Evolutionary conservation across 2,888 invertebrate genomes (phyloP).

Genomic region (Adineta ricciae): DNA sequence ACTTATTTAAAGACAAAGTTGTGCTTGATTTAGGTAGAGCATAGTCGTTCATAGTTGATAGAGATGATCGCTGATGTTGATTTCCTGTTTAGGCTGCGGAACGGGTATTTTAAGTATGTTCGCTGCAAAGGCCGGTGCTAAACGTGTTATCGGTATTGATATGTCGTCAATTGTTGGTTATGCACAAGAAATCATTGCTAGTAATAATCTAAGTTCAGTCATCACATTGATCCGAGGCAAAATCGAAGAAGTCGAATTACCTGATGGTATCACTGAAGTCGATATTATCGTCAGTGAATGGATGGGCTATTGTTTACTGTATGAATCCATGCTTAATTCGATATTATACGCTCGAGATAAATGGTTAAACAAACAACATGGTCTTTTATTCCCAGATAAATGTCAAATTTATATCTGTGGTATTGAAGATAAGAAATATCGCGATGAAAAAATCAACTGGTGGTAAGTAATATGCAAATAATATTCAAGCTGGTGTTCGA

Average conservation of each 20-base stretch:
- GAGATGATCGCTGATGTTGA: no score
- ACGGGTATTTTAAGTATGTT: constrained; percentile 84
- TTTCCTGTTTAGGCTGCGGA: not conserved
- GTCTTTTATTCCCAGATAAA: constrained; percentile 79
- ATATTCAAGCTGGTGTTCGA: not conserved
- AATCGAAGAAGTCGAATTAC: constrained; percentile 82
- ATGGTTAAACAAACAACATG: constrained; percentile 69
- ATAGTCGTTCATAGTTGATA: not conserved
- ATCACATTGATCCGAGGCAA: constrained; percentile 56
- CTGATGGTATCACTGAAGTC: constrained; percentile 74
- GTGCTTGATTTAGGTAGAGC: constrained; percentile 79
- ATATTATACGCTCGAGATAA: constrained; percentile 95
- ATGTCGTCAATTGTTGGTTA: constrained; percentile 97
- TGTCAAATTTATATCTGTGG: constrained; percentile 83
- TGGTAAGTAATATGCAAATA: not conserved
- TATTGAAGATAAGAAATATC: constrained; percentile 84
- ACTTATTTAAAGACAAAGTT: constrained; percentile 79
- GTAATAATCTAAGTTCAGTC: constrained; percentile 52
- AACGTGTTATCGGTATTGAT: constrained; percentile 87
- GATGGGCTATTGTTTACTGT: constrained; percentile 83
- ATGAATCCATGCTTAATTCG: constrained; percentile 98
- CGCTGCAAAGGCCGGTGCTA: constrained; percentile 93
- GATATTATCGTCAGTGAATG: constrained; percentile 79
- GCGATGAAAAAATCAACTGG: constrained; percentile 98
- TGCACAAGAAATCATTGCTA: constrained; percentile 80